Base-by-base conservation (phyloP, 2,797 vertebrate genomes). In the Sebastes jordani region DNA sequence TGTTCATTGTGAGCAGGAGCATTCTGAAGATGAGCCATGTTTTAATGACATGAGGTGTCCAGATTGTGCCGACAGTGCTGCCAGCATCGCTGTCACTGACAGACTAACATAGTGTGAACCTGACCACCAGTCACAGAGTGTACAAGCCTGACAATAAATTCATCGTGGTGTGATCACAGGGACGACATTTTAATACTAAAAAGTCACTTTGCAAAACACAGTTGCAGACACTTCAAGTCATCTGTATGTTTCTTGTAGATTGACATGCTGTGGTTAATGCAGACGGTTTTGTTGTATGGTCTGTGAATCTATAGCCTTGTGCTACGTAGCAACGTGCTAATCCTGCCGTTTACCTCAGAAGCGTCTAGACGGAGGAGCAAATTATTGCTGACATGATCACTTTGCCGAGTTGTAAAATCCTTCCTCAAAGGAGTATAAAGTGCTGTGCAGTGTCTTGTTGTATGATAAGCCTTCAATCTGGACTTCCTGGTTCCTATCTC, bases 351-450 rank as follows among this genome's bases (percentile, higher is more conserved):
- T 66, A 66, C 25, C 55, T 78, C 5, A 23, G 3, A 14, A 71
- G 42, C 1, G 8, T 76, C 72, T 46, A 52, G 65, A 84, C 36
- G 8, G 30, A 72, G 64, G 42, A 80, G 71, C 58, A 49, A 23
- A 74, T 85, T 78, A 59, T 22, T 73, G 82, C 78, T 84, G 80
- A 81, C n/a, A 7, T 23, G 32, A 61, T 68, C 30, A 71, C 63
- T 76, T 60, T 68, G 30, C 74, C 49, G 64, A 67, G 66, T 89
- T 89, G 83, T 77, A 76, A 88, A 90, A 78, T 71, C 65, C 65
- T 25, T 54, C 73, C 82, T 88, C 77, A 25, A 29, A 86, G 73
- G 85, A 81, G 54, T n/a, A 56, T 14, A 76, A 84, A 78, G n/a
- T 83, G 71, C 71, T 60, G 80, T 58, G 42, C 64, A 14, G 69